Conservation (phyloP, 1,140 invertebrate species). For the Drosophila lacteicornis region DNA sequence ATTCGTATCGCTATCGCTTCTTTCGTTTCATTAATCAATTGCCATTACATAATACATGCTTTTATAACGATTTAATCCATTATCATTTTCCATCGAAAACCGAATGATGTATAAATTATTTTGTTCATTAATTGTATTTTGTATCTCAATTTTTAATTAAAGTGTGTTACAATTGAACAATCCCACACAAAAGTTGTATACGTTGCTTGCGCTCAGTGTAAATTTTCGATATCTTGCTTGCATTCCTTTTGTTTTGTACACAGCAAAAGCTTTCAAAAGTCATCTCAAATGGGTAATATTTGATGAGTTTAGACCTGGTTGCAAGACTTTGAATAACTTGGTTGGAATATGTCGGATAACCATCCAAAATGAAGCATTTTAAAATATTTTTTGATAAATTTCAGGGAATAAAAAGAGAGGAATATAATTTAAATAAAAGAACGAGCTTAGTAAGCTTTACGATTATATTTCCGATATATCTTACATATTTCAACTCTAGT, state of each 20-base stretch:
- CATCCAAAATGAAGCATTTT: not conserved
- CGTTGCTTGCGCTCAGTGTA: constrained; percentile 35
- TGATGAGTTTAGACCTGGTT: constrained; percentile 7
- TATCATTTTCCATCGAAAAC: constrained; percentile 17
- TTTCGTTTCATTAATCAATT: constrained; percentile 41
- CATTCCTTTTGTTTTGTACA: constrained; percentile 23
- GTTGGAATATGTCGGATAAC: not conserved
- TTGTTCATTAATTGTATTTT: constrained; percentile 30
- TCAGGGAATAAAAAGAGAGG: not conserved
- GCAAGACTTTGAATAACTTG: constrained; percentile 33
- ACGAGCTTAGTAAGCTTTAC: not conserved
- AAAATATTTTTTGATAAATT: not conserved
- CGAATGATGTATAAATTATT: constrained; percentile 27
- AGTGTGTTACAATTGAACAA: constrained; percentile 22
- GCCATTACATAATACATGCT: constrained; percentile 53
- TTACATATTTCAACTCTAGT: constrained; percentile 7
- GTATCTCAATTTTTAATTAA: constrained; percentile 32
- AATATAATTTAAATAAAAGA: not conserved
- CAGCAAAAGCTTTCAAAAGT: constrained; percentile 47
- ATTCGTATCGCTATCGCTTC: constrained; percentile 48
- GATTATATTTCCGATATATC: not conserved
- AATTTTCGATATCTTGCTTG: constrained; percentile 48
- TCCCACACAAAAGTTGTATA: constrained; percentile 30
- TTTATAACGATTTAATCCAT: constrained; percentile 45
- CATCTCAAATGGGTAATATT: constrained; percentile 35